phyloP scores from a whole-genome alignment of 2,113 vertebrate genomes.

The Peromyscus californicus region DNA sequence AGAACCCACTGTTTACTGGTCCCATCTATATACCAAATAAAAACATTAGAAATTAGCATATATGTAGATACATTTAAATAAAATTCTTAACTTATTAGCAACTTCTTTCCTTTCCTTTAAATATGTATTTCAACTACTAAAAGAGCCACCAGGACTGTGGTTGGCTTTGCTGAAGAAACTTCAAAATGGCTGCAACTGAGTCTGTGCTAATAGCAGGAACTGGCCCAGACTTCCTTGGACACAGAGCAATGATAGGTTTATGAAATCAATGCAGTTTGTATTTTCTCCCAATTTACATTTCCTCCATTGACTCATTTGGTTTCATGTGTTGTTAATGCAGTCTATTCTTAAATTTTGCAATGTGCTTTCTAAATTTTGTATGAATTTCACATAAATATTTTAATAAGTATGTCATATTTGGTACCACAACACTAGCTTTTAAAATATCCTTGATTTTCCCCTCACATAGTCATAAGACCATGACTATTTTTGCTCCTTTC shows the following conservation, averaged over 20 bases:
- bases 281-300: constrained; percentile 42
- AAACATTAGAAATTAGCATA: not conserved
- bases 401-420: constrained; percentile 51
- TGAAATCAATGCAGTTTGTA: constrained; percentile 42
- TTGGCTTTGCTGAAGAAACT: constrained; percentile 58
- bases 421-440: constrained; percentile 28
- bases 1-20: not conserved
- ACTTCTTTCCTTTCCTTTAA: constrained; percentile 6
- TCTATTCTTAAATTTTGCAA: constrained; percentile 55
- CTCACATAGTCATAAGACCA: not conserved
- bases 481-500: not conserved
- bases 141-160: not conserved
- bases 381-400: constrained; percentile 61
- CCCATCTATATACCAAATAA: not conserved
- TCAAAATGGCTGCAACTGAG: constrained; percentile 28
- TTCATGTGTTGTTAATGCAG: constrained; percentile 45
- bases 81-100: constrained; percentile 13
- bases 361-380: constrained; percentile 61
- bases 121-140: constrained; percentile 23
- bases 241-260: not conserved
- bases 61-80: constrained; percentile 26
- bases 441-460: constrained; percentile 1
- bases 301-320: constrained; percentile 54
- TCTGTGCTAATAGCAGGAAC: not conserved
- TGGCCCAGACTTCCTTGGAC: not conserved